Evolutionary conservation across 2,888 invertebrate species (phyloP), one percentile per base, ranked within the genome.

Genomic region (Hirtodrosophila cameraria): DNA sequence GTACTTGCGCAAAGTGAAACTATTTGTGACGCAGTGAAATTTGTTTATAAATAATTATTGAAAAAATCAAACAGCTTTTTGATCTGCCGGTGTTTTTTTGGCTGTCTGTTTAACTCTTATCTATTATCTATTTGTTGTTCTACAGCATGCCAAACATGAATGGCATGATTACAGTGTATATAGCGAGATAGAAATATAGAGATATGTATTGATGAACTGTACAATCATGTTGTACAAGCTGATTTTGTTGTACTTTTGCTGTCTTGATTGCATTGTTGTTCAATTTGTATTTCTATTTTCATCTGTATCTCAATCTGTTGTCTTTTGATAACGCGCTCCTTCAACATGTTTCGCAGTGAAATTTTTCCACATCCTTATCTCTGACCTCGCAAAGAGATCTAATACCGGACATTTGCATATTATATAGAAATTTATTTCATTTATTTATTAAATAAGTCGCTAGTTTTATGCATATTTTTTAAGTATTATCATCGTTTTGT

Each of bases 211-310:
- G 49, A 46, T 59, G 46, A 20, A 31, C 18, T 50, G 41, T 27
- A 53, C 39, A 64, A 39, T 12, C 38, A 28, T 70, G 84, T 78
- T 57, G 48, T 53, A 83, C 78, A 78, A 73, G 74, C 49, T 53
- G 41, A 7, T 38, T 23, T 30, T 41, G 39, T 31, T 39, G 36
- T n/a, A n/a, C n/a, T n/a, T n/a, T 49, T 39, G 43, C 30, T 36
- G 36, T 50, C 49, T 30, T 68, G 79, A 81, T 71, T 80, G 71
- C 78, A 33, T 41, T 67, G 64, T 80, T 77, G 70, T 80, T 78
- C 70, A 78, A 80, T 84, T 84, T 74, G 70, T 71, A 20, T 53
- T 60, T 36, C 58, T 55, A 25, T 43, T n/a, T n/a, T n/a, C n/a
- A 11, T 43, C 45, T 33, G 31, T 15, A 57, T 50, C 39, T 35